Conservation (phyloP, 2,797 vertebrate genomes). For the Malurus leucopterus region DNA sequence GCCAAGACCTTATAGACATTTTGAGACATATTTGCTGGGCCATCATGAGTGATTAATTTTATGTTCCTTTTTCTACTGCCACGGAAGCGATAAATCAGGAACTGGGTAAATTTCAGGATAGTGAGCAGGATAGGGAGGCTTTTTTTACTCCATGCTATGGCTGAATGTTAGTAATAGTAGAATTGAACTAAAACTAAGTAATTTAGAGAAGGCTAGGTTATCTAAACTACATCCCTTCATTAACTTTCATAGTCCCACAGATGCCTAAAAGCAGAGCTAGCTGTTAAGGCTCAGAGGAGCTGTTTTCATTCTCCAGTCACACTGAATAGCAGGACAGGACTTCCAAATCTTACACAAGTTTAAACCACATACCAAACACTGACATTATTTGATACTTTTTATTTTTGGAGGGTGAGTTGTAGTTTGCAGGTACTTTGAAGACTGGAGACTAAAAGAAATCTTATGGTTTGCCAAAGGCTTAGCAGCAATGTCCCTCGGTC, state of each 20-base stretch:
- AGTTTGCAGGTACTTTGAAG: not conserved
- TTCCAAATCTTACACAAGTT: not conserved
- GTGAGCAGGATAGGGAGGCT: not conserved
- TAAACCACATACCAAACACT: not conserved
- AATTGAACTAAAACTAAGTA: not conserved
- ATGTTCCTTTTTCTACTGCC: not conserved
- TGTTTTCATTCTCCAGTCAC: not conserved
- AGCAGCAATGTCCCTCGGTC: not conserved
- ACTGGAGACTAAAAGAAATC: not conserved
- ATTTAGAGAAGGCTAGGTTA: not conserved
- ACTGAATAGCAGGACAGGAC: not conserved
- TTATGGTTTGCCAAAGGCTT: not conserved
- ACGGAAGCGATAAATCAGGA: not conserved
- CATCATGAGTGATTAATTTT: not conserved
- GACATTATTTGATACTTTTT: not conserved
- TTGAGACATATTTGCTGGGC: not conserved
- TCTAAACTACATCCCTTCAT: not conserved
- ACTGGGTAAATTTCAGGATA: not conserved
- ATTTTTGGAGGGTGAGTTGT: not conserved
- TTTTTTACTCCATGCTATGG: not conserved
- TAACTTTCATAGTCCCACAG: not conserved
- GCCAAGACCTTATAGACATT: not conserved
- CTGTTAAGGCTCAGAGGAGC: not conserved
- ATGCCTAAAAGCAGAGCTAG: not conserved
- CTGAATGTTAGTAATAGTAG: not conserved